A percentile compares a stretch with the other conserved stretches of the same genome.
phyloP scores from a whole-genome alignment of 2,113 vertebrate genomes.

The Trogon melanurus region DNA sequence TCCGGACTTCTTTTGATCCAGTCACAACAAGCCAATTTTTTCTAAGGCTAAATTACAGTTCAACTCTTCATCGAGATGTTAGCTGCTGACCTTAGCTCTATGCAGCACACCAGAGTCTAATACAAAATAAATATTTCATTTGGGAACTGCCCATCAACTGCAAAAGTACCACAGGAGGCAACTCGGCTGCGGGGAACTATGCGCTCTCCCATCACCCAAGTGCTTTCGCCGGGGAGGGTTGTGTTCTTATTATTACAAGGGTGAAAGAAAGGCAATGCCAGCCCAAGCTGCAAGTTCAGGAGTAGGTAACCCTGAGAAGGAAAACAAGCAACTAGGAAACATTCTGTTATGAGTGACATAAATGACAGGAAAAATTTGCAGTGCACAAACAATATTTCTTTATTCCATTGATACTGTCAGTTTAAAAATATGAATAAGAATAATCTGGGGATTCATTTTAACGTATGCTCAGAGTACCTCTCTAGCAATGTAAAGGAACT shows the following conservation, averaged over 20 bases:
- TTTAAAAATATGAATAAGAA: neutral
- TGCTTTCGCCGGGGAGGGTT: neutral
- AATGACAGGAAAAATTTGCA: neutral
- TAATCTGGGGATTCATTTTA: neutral
- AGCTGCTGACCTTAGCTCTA: neutral
- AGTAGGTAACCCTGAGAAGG: neutral
- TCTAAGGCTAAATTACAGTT: neutral
- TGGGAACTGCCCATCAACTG: neutral
- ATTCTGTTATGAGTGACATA: neutral
- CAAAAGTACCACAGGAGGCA: neutral
- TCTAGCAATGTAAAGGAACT: neutral
- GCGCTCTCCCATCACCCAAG: neutral
- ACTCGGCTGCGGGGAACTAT: accelerated
- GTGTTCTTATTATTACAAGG: neutral
- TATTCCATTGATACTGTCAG: neutral
- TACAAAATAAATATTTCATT: conserved; percentile 39
- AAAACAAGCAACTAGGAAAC: neutral
- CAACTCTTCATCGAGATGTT: neutral
- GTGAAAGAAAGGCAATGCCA: neutral
- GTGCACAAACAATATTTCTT: neutral
- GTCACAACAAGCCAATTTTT: neutral
- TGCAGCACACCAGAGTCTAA: neutral
- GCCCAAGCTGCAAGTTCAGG: neutral
- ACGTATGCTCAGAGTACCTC: neutral
- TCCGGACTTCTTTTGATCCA: neutral